phyloP scores from a whole-genome alignment of 2,113 vertebrate species.

The Helogale parvula region DNA sequence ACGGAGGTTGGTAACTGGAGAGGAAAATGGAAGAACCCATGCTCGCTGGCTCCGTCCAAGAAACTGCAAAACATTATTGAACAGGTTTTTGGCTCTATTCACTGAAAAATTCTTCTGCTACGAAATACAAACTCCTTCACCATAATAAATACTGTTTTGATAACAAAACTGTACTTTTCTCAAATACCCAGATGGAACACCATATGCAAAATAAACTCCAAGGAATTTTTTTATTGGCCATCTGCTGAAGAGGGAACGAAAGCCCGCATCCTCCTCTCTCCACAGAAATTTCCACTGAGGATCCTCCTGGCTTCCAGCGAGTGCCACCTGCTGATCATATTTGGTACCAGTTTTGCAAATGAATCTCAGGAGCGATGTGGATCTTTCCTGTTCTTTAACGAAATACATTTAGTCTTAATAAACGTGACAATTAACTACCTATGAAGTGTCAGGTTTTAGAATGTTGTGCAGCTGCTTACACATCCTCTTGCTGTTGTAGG shows the following conservation, averaged over 20 bases:
- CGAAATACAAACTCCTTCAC: slow-evolving; percentile 85
- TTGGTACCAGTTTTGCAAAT: neutral
- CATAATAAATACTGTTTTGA: slow-evolving; percentile 87
- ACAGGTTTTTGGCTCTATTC: slow-evolving; percentile 73
- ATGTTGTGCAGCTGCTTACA: neutral
- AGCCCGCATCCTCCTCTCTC: slow-evolving; percentile 9
- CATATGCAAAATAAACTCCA: slow-evolving; percentile 87
- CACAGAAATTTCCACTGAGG: slow-evolving; percentile 25
- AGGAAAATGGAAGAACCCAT: slow-evolving; percentile 5
- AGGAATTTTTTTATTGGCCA: slow-evolving; percentile 84
- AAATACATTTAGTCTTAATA: neutral
- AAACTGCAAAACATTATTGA: slow-evolving; percentile 59
- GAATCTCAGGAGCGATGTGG: neutral
- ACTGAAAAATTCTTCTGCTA: slow-evolving; percentile 67
- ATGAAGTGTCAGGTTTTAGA: neutral
- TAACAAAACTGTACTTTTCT: slow-evolving; percentile 87
- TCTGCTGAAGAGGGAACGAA: slow-evolving; percentile 85
- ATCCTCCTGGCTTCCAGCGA: slow-evolving; percentile 50
- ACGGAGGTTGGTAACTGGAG: neutral
- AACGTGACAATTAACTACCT: neutral
- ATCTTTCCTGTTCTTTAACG: neutral
- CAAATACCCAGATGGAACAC: slow-evolving; percentile 88
- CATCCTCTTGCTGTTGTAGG: neutral
- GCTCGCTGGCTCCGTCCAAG: slow-evolving; percentile 1
- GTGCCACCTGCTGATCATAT: slow-evolving; percentile 82